Base-by-base conservation (phyloP, 1,140 invertebrate genomes). In the Gerris buenoi region DNA sequence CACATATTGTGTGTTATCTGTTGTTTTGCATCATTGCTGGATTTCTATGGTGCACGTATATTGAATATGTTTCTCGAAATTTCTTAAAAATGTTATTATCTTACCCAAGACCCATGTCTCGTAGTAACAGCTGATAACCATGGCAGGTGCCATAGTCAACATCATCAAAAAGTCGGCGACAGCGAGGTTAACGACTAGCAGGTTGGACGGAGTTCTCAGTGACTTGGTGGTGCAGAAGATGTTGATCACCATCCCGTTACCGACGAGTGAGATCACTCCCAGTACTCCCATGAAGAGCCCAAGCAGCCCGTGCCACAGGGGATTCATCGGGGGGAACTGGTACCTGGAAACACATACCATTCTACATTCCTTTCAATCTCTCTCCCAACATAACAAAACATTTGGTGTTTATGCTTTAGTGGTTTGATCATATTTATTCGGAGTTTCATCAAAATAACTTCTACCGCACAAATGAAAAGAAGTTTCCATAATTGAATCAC, bases 101-200 rank as follows among this genome's bases (percentile, higher is more conserved):
- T 77, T 73, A 86, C 84, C 90, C 64, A 90, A 81, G 60, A 89
- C 83, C 91, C 90, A 93, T 13, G 89, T 92, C 79, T 92, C 89
- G 71, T 87, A 83, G 73, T 89, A 91, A 76, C 90, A 89, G 78
- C 90, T 94, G 68, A 90, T 83, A 29, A 90, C 85, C 88, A 93
- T 91, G 67, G 88, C 81, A 25, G 90, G 89, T 70, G 87, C 84
- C 86, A 91, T 90, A 65, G 77, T 77, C 66, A 87, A 79, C 89
- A 93, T 94, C 87, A 94, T 93, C 29, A 86, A 77, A 73, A 94
- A 91, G 75, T 95, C 91, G 13, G 88, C 90, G 75, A 93, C 86
- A 5, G 91, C 90, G 70, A 93, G 79, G 77, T 93, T 93, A 29
- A 93, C 83, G 15, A 93, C 86, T 29, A 92, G 80, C 65, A 92